These are phyloP conservation scores for Euura saliciscinereae DNA, from an alignment of 1,140 invertebrate species.

Conservation along the genomic window DNA sequence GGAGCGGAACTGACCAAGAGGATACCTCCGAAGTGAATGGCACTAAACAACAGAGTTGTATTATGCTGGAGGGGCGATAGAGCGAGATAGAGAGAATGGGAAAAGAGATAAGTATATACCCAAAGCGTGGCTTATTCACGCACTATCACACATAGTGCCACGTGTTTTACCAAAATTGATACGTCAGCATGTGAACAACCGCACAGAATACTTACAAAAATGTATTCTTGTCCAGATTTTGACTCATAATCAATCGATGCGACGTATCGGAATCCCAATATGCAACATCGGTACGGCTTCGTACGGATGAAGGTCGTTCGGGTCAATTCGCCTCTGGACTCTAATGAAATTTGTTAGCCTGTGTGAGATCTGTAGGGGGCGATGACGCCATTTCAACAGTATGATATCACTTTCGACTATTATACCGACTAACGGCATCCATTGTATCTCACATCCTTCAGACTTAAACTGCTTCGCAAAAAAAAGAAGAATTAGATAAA, in stretches of 20 bases:
- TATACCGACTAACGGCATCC: not conserved
- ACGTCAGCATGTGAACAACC: too few species aligned
- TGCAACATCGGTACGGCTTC: not conserved
- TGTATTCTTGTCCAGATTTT: too few species aligned
- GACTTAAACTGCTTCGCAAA: not conserved
- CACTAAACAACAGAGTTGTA: conserved; percentile 44
- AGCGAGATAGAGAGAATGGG: conserved; percentile 30
- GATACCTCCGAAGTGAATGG: conserved; percentile 28
- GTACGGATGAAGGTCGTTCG: not conserved
- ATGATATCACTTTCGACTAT: conserved; percentile 1
- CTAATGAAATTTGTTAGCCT: not conserved
- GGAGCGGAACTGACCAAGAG: conserved; percentile 7
- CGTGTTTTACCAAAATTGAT: too few species aligned
- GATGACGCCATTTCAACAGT: not conserved
- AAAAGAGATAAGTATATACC: conserved; percentile 3
- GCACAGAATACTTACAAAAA: too few species aligned
- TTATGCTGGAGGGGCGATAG: conserved; percentile 39
- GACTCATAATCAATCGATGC: too few species aligned
- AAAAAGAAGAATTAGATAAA: not conserved
- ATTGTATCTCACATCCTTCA: not conserved
- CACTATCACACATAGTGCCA: not conserved
- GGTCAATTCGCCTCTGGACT: not conserved
- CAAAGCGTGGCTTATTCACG: not conserved
- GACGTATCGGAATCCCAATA: not conserved
- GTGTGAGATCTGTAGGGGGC: not conserved